Percentiles rank a stretch among this genome's conserved stretches.
Evolutionary conservation across 1,140 invertebrate genomes (phyloP).

Genomic region (Drosophila murphyi): DNA sequence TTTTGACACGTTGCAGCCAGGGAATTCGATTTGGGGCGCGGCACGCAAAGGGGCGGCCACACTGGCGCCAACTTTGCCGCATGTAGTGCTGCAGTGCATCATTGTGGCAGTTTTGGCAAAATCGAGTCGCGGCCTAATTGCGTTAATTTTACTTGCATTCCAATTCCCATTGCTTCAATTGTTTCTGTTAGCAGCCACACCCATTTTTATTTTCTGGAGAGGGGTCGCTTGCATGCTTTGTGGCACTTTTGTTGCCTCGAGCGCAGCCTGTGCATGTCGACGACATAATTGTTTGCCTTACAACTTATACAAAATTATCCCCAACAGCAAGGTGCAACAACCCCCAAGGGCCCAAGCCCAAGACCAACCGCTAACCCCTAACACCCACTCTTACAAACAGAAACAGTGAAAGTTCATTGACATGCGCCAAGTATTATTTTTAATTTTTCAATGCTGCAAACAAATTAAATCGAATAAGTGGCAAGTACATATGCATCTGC

Average conservation of each 20-base stretch:
- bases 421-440: constrained; percentile 1
- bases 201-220: constrained; percentile 6
- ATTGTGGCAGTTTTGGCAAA: constrained; percentile 30
- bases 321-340: constrained; percentile 38
- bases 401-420: constrained; percentile 39
- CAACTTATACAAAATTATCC: constrained; percentile 69
- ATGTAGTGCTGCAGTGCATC: constrained; percentile 41
- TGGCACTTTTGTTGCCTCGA: constrained; percentile 59
- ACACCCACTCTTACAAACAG: background rate
- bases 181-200: constrained; percentile 41
- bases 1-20: constrained; percentile 72
- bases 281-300: constrained; percentile 71
- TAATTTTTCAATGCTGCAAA: too few relatives aligned
- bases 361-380: background rate
- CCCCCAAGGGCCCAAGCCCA: constrained; percentile 4
- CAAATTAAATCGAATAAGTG: too few relatives aligned
- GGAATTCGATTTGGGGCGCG: constrained; percentile 66
- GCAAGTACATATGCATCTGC: too few relatives aligned
- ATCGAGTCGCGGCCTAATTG: constrained; percentile 76
- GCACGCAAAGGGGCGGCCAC: constrained; percentile 50
- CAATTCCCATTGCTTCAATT: constrained; percentile 59
- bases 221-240: constrained; percentile 61
- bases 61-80: constrained; percentile 26
- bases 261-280: constrained; percentile 63
- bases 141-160: constrained; percentile 76